Conservation (phyloP, 2,797 vertebrate genomes). For the Cheirogaleus major region DNA sequence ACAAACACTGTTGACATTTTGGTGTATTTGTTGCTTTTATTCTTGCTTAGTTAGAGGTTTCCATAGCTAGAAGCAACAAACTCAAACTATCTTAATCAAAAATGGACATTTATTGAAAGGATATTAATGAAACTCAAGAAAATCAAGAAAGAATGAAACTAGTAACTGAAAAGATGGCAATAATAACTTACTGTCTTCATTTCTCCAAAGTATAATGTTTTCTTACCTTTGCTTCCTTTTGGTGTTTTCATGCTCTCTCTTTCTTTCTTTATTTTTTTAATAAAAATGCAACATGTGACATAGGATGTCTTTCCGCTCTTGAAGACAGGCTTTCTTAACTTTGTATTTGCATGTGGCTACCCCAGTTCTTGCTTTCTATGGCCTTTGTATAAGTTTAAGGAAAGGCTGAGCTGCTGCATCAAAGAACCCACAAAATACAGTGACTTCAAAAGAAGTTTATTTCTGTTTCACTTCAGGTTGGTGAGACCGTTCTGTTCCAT, state of each 20-base stretch:
- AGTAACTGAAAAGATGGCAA: not conserved
- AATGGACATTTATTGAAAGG: not conserved
- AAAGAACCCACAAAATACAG: not conserved
- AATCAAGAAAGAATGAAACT: not conserved
- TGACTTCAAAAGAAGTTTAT: not conserved
- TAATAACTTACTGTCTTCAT: not conserved
- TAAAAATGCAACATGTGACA: not conserved
- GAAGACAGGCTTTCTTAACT: not conserved
- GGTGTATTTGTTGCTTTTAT: not conserved
- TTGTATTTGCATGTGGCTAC: not conserved
- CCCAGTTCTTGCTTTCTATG: not conserved
- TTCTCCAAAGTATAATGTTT: not conserved
- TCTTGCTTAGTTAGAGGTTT: not conserved
- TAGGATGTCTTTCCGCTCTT: not conserved
- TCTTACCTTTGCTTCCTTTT: not conserved
- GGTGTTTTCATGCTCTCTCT: not conserved
- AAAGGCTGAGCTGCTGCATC: not conserved
- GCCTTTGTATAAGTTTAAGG: not conserved
- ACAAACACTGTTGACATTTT: not conserved
- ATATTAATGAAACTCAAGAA: not conserved
- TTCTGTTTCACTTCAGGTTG: not conserved
- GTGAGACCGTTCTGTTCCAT: not conserved
- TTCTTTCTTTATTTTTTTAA: not conserved
- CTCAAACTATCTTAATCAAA: constrained; percentile 28
- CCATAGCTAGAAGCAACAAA: not conserved